phyloP scores from a whole-genome alignment of 2,888 invertebrate species.

The Netelia fuscicornis region DNA sequence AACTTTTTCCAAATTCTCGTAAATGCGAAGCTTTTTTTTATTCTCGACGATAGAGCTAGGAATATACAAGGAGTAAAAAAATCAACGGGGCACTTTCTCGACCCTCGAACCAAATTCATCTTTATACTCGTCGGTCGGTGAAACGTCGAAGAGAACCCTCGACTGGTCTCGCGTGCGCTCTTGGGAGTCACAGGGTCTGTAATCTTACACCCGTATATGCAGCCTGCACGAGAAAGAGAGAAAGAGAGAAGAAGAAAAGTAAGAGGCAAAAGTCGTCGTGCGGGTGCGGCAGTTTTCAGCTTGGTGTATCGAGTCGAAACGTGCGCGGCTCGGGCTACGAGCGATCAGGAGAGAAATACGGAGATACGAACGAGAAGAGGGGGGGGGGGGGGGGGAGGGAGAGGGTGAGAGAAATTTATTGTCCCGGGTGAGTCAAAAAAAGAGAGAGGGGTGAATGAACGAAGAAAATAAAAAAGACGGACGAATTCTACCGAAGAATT shows the following conservation, averaged over 20 bases:
- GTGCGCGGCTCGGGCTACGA: slow-evolving; percentile 47
- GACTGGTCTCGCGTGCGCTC: slow-evolving; percentile 26
- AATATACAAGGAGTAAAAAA: neutral
- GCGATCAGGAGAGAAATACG: slow-evolving; percentile 34
- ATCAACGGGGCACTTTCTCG: neutral
- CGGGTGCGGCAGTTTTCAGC: slow-evolving; percentile 28
- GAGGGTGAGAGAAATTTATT: slow-evolving; percentile 32
- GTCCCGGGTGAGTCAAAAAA: slow-evolving; percentile 1
- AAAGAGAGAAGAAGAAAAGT: neutral
- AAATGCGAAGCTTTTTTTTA: neutral
- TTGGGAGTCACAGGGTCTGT: slow-evolving; percentile 38
- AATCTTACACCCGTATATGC: slow-evolving; percentile 44
- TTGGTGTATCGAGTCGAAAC: slow-evolving; percentile 54
- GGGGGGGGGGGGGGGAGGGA: neutral
- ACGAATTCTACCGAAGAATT: slow-evolving; percentile 20
- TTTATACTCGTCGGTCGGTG: neutral
- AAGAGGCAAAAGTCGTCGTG: slow-evolving; percentile 54
- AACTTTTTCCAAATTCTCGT: neutral
- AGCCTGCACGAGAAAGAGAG: neutral
- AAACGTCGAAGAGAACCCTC: slow-evolving; percentile 28
- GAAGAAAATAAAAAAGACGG: slow-evolving; percentile 16
- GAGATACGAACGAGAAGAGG: slow-evolving; percentile 53
- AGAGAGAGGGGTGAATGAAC: slow-evolving; percentile 44
- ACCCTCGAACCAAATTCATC: neutral
- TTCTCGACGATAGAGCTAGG: neutral